phyloP scores from a whole-genome alignment of 2,113 vertebrate genomes.

The Misgurnus anguillicaudatus region DNA sequence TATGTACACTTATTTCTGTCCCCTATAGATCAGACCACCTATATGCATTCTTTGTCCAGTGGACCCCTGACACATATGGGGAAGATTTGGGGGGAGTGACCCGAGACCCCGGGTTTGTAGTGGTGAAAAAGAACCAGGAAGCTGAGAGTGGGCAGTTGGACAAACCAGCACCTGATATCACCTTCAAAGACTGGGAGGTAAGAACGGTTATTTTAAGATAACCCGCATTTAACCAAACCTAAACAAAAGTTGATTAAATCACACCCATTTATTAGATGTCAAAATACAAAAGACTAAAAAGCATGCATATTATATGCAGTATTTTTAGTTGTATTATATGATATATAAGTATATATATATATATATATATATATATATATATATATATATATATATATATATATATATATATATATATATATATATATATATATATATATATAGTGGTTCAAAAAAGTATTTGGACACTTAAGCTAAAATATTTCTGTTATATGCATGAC shows the following conservation, averaged over 20 bases:
- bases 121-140: constrained; percentile 90
- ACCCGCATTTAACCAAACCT: background rate
- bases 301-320: background rate
- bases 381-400: no score
- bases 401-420: no score
- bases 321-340: background rate
- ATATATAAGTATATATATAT: no score
- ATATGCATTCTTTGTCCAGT: constrained; percentile 98
- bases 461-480: no score
- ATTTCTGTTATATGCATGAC: no score
- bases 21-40: constrained; percentile 89
- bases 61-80: constrained; percentile 94
- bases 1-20: background rate
- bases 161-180: constrained; percentile 72
- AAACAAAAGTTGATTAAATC: background rate
- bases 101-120: constrained; percentile 92
- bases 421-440: no score
- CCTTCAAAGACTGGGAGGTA: constrained; percentile 97
- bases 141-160: constrained; percentile 78
- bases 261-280: background rate
- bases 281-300: no score
- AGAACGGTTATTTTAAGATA: constrained; percentile 32
- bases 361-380: no score
- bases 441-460: no score
- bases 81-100: constrained; percentile 85